Evolutionary conservation across 2,888 invertebrate species (phyloP), one percentile per base, ranked within the genome.

Genomic region (Acronicta psi): DNA sequence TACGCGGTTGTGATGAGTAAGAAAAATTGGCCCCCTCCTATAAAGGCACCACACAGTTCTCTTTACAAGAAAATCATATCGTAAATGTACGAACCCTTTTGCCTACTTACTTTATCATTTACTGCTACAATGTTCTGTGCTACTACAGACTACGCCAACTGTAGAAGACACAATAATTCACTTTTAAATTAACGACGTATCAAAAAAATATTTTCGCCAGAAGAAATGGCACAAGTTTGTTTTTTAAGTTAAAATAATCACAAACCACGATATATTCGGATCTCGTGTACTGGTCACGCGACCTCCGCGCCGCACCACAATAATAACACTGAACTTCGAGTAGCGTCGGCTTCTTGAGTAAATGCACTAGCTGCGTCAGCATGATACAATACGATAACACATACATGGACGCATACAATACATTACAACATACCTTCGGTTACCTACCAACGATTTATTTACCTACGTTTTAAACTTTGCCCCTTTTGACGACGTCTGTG

Each of bases 291-390:
- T 38, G 49, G 60, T 37, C 38, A 57, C 71, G 53, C 78, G 73
- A 64, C 79, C 76, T 68, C 45, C 44, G 34, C 63, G 60, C 59
- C 42, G 51, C 62, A 58, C 34, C 49, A 59, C 68, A 31, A 60
- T 46, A 64, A 73, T 62, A 69, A 73, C 67, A 78, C 78, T 80
- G 64, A 55, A 41, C 18, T n/a, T 62, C 44, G 50, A 46, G 17
- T 59, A 45, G 38, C 45, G 59, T 46, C 47, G 36, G 18, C 52
- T 44, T 46, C 29, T 18, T 25, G 38, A 55, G 53, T 47, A 46
- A 69, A 42, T 64, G 61, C 64, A 69, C 51, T 61, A 49, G 17
- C 43, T 47, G 63, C 59, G 59, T 53, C 51, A 58, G 40, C 49
- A 17, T 47, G 45, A 34, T 59, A 37, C 37, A 46, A 44, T 43